Conservation (phyloP, 2,113 vertebrate species). For the Capricornis sumatraensis region DNA sequence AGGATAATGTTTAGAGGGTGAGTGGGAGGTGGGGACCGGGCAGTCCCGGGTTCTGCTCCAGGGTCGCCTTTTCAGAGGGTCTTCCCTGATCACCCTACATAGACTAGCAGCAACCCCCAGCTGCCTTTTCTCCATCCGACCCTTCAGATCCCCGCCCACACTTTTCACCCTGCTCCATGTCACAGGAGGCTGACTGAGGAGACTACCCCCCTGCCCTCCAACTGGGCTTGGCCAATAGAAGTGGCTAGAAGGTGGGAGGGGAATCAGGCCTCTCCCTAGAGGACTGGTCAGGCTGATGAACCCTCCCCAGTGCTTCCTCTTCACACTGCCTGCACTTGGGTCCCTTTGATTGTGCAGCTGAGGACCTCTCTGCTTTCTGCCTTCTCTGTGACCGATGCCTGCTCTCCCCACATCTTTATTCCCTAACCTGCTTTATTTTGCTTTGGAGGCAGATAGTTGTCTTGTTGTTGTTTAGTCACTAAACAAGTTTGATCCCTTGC, state of each 20-base stretch:
- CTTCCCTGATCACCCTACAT: background rate
- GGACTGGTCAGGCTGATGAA: too few relatives aligned
- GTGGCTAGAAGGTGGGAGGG: background rate
- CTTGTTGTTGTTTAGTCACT: background rate
- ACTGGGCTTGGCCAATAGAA: background rate
- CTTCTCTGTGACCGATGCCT: background rate
- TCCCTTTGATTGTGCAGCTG: accelerated
- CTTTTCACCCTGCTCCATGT: background rate
- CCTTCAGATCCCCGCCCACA: accelerated
- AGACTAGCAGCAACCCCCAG: accelerated
- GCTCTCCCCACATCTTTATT: background rate
- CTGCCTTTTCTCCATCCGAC: background rate
- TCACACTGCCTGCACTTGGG: background rate
- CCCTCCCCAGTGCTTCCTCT: background rate
- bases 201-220: background rate
- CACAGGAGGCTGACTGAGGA: background rate
- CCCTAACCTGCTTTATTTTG: background rate
- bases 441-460: background rate
- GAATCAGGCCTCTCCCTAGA: too few relatives aligned
- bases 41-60: background rate
- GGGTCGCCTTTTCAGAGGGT: background rate
- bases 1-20: accelerated
- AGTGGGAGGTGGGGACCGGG: background rate
- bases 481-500: too few relatives aligned
- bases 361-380: background rate